Conservation (phyloP, 30 jellyfish, hydroid and myxozoan species). For the Sanderia malayensis region DNA sequence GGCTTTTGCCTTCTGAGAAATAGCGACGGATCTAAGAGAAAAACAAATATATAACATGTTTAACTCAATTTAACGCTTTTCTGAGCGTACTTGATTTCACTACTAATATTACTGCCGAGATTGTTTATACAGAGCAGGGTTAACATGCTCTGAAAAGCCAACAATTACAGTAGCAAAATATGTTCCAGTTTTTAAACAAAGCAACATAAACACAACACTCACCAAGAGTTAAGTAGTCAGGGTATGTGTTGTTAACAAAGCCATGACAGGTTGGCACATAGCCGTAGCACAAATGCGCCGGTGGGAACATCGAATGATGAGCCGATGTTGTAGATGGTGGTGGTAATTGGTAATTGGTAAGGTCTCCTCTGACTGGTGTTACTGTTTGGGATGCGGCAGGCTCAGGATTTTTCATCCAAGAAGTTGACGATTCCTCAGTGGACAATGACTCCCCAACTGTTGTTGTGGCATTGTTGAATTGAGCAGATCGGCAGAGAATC, state of each 20-base stretch:
- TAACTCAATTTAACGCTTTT: not conserved
- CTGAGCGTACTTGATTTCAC: not conserved
- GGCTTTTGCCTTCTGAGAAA: conserved; percentile 86
- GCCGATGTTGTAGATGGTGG: no score
- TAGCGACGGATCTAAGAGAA: conserved; percentile 66
- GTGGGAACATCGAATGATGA: conserved; percentile 46
- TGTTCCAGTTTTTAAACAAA: no score
- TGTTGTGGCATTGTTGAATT: not conserved
- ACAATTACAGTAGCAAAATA: no score
- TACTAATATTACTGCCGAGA: not conserved
- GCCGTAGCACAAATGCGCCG: conserved; percentile 66
- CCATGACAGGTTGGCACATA: conserved; percentile 56
- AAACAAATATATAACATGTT: not conserved
- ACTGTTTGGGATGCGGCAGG: not conserved
- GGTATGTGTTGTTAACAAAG: conserved; percentile 29
- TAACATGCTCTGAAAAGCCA: not conserved
- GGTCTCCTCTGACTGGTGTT: conserved; percentile 5
- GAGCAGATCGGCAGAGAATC: not conserved
- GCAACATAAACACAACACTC: conserved; percentile 1
- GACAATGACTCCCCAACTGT: not conserved
- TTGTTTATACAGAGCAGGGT: not conserved
- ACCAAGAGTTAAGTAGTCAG: conserved; percentile 51
- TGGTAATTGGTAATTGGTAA: conserved; percentile 15
- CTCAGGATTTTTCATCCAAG: not conserved
- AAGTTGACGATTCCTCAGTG: no score